Evolutionary conservation across 2,113 vertebrate species (phyloP).

Genomic region (Dendrocopos noguchii): DNA sequence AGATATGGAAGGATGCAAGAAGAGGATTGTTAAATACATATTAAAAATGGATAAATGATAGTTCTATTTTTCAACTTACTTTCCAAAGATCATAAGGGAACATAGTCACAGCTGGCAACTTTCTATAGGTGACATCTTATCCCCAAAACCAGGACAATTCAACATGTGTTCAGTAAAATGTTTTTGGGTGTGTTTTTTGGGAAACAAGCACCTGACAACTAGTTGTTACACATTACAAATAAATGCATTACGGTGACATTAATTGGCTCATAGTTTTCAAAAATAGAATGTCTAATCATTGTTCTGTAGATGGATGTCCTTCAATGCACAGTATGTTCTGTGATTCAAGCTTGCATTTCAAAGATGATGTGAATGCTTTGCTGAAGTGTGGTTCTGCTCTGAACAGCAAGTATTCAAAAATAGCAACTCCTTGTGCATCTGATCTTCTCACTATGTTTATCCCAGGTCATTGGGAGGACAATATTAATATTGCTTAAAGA

Average conservation of each 20-base stretch:
- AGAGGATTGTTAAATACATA: not conserved
- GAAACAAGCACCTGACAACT: not conserved
- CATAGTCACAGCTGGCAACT: not conserved
- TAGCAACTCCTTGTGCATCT: not conserved
- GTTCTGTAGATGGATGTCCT: conserved; percentile 1
- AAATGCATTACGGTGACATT: not conserved
- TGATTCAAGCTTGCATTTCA: not conserved
- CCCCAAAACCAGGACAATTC: no score
- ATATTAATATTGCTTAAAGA: not conserved
- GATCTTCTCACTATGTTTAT: not conserved
- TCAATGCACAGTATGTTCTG: not conserved
- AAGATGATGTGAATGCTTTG: not conserved
- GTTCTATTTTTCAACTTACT: not conserved
- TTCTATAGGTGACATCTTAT: not conserved
- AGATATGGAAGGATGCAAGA: conserved; percentile 73
- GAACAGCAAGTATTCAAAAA: not conserved
- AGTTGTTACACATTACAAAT: not conserved
- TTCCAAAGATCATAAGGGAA: not conserved
- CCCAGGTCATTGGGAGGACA: not conserved
- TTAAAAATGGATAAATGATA: not conserved
- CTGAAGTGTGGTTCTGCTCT: not conserved
- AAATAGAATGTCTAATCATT: not conserved
- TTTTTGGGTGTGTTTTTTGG: not conserved
- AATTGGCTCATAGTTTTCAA: conserved; percentile 8
- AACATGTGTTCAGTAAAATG: not conserved